Percentiles rank a stretch among this genome's conserved stretches.
Evolutionary conservation across 1,140 invertebrate genomes (phyloP).

Genomic region (Bilobella aurantiaca): DNA sequence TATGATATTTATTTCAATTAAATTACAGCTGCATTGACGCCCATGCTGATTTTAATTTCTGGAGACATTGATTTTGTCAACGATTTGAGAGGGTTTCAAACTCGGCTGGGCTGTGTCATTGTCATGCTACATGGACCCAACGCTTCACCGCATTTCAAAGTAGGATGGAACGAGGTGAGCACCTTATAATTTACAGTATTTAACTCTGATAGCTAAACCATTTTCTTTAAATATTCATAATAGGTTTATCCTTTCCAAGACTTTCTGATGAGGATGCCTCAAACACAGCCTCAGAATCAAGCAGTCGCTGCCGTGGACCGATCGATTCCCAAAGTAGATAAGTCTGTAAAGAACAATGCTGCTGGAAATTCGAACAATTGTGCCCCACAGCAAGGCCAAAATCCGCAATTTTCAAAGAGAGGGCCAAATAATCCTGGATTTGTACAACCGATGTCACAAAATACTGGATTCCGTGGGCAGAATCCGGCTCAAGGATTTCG

Average conservation of each 20-base stretch:
- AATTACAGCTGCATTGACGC: background rate
- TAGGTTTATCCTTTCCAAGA: constrained; percentile 10
- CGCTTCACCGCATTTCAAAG: constrained; percentile 2
- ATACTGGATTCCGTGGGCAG: background rate
- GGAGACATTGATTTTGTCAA: constrained; percentile 16
- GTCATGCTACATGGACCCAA: background rate
- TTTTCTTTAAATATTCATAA: background rate
- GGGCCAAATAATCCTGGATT: background rate
- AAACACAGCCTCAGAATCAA: background rate
- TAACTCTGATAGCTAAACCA: background rate
- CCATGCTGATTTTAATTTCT: constrained; percentile 6
- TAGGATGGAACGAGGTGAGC: constrained; percentile 9
- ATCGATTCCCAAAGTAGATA: background rate
- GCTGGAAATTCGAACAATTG: too few relatives aligned
- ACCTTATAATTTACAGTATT: background rate
- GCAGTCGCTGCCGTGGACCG: background rate
- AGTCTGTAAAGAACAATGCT: too few relatives aligned
- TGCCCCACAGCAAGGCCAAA: background rate
- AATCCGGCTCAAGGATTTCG: background rate
- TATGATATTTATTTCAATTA: background rate
- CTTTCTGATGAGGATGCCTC: background rate
- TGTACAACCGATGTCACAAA: background rate
- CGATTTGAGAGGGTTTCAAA: constrained; percentile 11
- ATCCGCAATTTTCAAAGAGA: background rate
- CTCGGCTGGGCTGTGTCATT: constrained; percentile 4